Conservation (phyloP, 2,888 invertebrate species). For the Omphaloscelis lunosa region DNA sequence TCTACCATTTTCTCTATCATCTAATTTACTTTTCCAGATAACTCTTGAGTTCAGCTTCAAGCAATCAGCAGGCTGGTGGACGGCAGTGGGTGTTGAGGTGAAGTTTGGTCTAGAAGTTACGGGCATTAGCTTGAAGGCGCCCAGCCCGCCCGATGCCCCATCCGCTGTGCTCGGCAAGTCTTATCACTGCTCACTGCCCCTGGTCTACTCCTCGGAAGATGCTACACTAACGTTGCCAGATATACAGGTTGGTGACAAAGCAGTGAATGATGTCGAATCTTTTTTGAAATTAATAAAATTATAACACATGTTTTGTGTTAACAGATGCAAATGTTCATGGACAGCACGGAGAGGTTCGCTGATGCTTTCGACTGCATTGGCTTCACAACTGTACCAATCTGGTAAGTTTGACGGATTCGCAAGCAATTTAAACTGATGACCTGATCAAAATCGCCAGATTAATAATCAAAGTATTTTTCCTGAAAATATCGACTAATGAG, state of each 20-base stretch:
- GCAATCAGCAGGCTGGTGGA: conserved; percentile 89
- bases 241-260: conserved; percentile 83
- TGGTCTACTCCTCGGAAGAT: conserved; percentile 87
- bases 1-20: background rate
- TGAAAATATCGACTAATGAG: background rate
- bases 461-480: too few species aligned
- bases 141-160: conserved; percentile 83
- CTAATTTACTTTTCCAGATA: conserved; percentile 75
- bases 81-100: conserved; percentile 90
- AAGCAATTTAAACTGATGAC: too few species aligned
- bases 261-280: background rate
- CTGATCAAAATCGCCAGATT: background rate
- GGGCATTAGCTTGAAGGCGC: conserved; percentile 82
- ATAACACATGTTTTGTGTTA: conserved; percentile 42
- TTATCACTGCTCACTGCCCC: conserved; percentile 88
- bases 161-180: conserved; percentile 90
- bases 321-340: conserved; percentile 90
- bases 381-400: conserved; percentile 97
- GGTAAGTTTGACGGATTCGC: conserved; percentile 83
- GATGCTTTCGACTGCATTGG: conserved; percentile 97
- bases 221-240: conserved; percentile 87
- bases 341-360: conserved; percentile 91
- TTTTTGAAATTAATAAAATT: background rate
- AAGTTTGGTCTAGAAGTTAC: conserved; percentile 84
- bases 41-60: conserved; percentile 91